Conservation (phyloP, 2,113 vertebrate species). For the Cichladusa arquata region DNA sequence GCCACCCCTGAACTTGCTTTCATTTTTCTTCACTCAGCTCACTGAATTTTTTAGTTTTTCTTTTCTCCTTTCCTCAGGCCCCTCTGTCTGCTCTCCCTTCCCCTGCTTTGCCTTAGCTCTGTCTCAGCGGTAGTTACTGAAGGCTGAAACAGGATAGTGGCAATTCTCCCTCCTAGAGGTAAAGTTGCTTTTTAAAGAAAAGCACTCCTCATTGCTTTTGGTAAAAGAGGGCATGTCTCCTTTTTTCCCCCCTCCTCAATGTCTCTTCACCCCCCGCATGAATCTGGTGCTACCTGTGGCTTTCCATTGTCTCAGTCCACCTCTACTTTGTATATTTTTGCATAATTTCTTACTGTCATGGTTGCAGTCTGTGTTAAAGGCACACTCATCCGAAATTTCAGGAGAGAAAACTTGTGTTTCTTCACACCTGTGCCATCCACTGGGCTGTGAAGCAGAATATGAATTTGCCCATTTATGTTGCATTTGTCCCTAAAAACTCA, state of each 20-base stretch:
- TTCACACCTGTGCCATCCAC: too few species aligned
- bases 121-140: neutral
- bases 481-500: neutral
- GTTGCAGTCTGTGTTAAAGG: neutral
- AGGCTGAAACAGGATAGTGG: neutral
- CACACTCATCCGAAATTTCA: neutral
- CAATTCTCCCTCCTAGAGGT: neutral
- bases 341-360: rapidly evolving
- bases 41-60: neutral
- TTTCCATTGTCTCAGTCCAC: neutral
- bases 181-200: neutral
- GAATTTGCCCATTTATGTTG: neutral
- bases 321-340: neutral
- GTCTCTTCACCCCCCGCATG: neutral
- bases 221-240: neutral
- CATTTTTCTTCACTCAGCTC: neutral
- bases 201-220: neutral
- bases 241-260: rapidly evolving
- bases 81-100: neutral
- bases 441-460: neutral
- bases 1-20: neutral
- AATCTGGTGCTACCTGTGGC: neutral
- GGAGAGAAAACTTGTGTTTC: neutral
- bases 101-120: neutral
- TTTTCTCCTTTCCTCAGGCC: neutral